Base-by-base conservation (phyloP, 2,113 vertebrate genomes). In the Notiomystis cincta region DNA sequence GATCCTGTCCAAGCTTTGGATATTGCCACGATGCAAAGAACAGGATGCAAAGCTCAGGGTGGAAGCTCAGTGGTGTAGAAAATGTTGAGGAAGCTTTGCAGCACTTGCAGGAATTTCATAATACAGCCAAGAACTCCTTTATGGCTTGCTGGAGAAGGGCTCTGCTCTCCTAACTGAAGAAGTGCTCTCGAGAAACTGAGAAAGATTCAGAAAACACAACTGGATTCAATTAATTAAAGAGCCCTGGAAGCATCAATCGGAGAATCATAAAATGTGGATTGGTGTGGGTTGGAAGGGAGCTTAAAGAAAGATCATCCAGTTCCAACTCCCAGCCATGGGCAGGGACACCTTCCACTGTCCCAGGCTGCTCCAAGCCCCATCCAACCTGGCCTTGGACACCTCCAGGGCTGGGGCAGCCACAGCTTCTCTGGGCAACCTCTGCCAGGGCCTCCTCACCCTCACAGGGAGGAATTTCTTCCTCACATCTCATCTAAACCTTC, bases 361-460 rank as follows among this genome's bases (percentile, higher is more conserved):
- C 21, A 42, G 17, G 21, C 0, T 69, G 8, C 14, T 82, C 70
- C 47, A 42, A 67, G 10, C n/a, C n/a, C 13, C 0, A 0, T 40
- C 30, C 40, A 40, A 1, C 10, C 17, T 54, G 24, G 17, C 5
- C 14, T 69, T 15, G 0, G 0, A 54, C 1, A 48, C 2, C 23
- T 11, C 22, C 62, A 81, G 42, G 22, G 17, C 15, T 76, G 54
- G 12, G 7, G 3, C n/a, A 82, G 0, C 54, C 54, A 47, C 28
- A 60, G 2, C 5, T 53, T n/a, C 60, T 53, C 9, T 58, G 51
- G 27, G 2, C 0, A n/a, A 3, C 4, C 28, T n/a, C 7, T 60
- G 1, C 13, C 16, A 75, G 28, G 13, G 19, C 9, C 28, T 89
- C 27, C 3, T 7, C 76, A 24, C 19, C 37, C 15, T 28, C 28